Evolutionary conservation across 2,797 vertebrate genomes (phyloP), one percentile per base, ranked within the genome.

Genomic region (Molossus molossus): DNA sequence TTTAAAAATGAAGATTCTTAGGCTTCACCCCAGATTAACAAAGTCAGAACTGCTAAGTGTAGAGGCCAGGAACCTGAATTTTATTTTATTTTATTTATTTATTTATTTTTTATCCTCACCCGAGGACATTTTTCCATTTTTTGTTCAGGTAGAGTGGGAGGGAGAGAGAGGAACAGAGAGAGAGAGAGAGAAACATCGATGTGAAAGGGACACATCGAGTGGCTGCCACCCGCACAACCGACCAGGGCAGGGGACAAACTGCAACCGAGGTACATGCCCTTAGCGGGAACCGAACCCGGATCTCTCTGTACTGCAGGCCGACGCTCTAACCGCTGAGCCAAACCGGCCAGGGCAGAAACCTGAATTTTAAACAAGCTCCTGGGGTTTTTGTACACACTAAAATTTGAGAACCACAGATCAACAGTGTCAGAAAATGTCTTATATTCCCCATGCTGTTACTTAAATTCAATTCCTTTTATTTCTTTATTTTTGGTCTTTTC

Each of bases 331-430:
- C 33, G 3, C 33, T 33, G 33, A 33, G 33, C 33, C 33, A 33
- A 33, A 33, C 33, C 33, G 3, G 33, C 33, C 33, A 76, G 40
- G 69, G n/a, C 65, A 72, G 48, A 33, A 90, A 80, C 11, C 25
- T 87, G 23, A 55, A 87, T 94, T 85, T 91, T 80, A 93, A 93
- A 72, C 53, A 88, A 96, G 40, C 5, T 67, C 23, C 11, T 29
- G 5, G 23, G 5, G 37, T 0, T 7, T 25, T 23, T 50, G 29
- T 82, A 18, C 48, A 37, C 17, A 77, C 40, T 77, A 96, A 88
- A 79, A 75, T 91, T 87, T 95, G 83, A 96, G 90, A 89, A 86
- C 53, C 25, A 37, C 60, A 57, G 80, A 84, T 60, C 69, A 85
- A 9, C 12, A 37, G 80, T 72, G 33, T 89, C 65, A 75, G 53